Base-by-base conservation (phyloP, 2,113 vertebrate species). In the Rhinichthys klamathensis region DNA sequence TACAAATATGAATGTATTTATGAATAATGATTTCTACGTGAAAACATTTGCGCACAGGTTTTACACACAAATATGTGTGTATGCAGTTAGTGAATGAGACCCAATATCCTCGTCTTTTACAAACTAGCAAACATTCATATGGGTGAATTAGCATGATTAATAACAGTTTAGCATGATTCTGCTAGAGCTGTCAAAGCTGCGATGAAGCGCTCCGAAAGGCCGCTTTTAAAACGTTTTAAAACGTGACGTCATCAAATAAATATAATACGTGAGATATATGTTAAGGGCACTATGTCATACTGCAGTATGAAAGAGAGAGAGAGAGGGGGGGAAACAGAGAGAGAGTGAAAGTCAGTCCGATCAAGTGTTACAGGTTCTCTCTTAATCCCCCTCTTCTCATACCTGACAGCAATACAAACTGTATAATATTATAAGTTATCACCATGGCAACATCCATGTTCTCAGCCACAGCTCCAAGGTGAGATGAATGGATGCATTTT, bases 401-500 rank as follows among this genome's bases (percentile, higher is more conserved):
- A 83, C 65, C 80, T 83, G 80, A 83, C 49, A 83, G 67, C 67
- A 83, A 58, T n/a, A 27, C 70, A 80, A 75, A 81, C 21, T 81
- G 60, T 87, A 23, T 67, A 58, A 87, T 87, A 69, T 58, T 32
- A 54, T 58, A 69, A 25, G 23, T 76, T 56, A 86, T 82, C 49
- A 67, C 85, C 85, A 86, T 86, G 51, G 84, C 58, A 86, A 86
- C 84, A 51, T 35, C 41, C 41, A 60, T 86, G 67, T 85, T 60
- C 70, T 44, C 75, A 12, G n/a, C 49, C 6, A 2, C 58, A 80
- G 38, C 84, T 86, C 30, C 84, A 86, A 86, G 84, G 78, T 86
- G 78, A 82, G 69, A 75, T 73, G 78, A 81, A 82, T 86, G 49
- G 38, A 86, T 60, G 72, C 46, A 70, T 81, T 86, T 86, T 63